These are phyloP conservation scores for Coleophora deauratella DNA, from an alignment of 2,888 invertebrate species.

Conservation along the genomic window DNA sequence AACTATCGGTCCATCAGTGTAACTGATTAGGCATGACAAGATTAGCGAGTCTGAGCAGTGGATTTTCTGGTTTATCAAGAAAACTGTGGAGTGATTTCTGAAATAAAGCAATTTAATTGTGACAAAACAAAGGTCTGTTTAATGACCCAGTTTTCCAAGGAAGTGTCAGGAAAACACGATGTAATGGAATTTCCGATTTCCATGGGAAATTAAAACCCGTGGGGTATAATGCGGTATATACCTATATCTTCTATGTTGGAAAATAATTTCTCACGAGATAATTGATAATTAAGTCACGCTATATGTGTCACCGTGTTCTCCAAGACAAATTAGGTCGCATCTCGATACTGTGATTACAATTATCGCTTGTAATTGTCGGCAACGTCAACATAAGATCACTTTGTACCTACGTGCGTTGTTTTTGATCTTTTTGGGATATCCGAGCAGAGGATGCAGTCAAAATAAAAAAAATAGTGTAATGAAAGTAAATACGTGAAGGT, in stretches of 20 bases:
- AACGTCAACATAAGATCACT: neutral
- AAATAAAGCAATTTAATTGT: slow-evolving; percentile 50
- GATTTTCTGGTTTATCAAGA: slow-evolving; percentile 58
- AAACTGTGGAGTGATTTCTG: slow-evolving; percentile 36
- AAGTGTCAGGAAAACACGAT: slow-evolving; percentile 55
- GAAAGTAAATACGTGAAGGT: slow-evolving; percentile 52
- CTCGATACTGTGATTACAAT: neutral
- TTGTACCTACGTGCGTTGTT: neutral
- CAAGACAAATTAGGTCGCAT: slow-evolving; percentile 8
- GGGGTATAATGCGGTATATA: slow-evolving; percentile 29
- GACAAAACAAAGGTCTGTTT: slow-evolving; percentile 26
- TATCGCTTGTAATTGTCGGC: neutral
- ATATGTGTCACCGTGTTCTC: slow-evolving; percentile 17
- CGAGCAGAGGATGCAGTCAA: slow-evolving; percentile 27
- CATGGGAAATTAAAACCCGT: slow-evolving; percentile 36
- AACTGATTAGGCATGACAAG: slow-evolving; percentile 28
- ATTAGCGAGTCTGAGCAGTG: slow-evolving; percentile 42
- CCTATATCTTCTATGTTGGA: slow-evolving; percentile 48
- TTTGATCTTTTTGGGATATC: slow-evolving; percentile 24
- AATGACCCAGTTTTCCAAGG: slow-evolving; percentile 41
- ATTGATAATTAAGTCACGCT: slow-evolving; percentile 38
- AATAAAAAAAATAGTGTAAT: slow-evolving; percentile 21
- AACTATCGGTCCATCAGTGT: neutral
- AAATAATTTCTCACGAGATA: slow-evolving; percentile 51
- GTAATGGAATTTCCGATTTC: slow-evolving; percentile 64